Base-by-base conservation (phyloP, 2,113 vertebrate genomes). In the Chloroceryle aenea region DNA sequence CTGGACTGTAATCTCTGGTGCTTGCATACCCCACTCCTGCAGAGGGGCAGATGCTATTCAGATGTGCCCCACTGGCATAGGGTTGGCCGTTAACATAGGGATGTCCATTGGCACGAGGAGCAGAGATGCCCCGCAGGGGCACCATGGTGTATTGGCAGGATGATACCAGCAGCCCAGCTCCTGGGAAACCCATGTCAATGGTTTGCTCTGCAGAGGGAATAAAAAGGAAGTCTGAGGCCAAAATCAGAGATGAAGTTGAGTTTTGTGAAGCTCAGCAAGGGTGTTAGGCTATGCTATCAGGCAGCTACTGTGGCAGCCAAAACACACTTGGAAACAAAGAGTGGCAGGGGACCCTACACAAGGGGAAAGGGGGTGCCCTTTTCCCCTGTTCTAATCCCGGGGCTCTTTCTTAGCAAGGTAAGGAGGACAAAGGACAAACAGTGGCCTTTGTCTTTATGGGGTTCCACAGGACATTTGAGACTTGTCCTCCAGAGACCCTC, bases 71-170 rank as follows among this genome's bases (percentile, higher is more conserved):
- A 0, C 94, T 98, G 76, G 98, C 42, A 0, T 98, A 98, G 95
- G 98, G 98, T 87, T 98, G 98, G n/a, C 97, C 87, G 0, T 96
- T 98, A 53, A 98, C 79, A 2, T 98, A 98, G 90, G 98, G 98
- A 61, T 98, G 98, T 17, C 98, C 98, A 1, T 40, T 98, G 94
- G 94, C 91, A 74, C 85, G 97, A 72, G 96, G 95, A 87, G 98
- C 96, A 9, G 99, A 97, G 62, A 98, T 96, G 25, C 99, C 99
- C 89, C 98, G 98, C 71, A 99, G 97, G 2, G 99, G 99, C 27
- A 99, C 99, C 99, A 99, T 99, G 45, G 99, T 99, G 95, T 99
- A 99, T 85, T 99, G 99, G 95, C 99, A 99, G 22, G 99, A 99
- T 0, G 99, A 98, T 16, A 98, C 93, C 0, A 99, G 98, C 38